Base-by-base conservation (phyloP, 2,888 invertebrate species). In the Acrobasis suavella region DNA sequence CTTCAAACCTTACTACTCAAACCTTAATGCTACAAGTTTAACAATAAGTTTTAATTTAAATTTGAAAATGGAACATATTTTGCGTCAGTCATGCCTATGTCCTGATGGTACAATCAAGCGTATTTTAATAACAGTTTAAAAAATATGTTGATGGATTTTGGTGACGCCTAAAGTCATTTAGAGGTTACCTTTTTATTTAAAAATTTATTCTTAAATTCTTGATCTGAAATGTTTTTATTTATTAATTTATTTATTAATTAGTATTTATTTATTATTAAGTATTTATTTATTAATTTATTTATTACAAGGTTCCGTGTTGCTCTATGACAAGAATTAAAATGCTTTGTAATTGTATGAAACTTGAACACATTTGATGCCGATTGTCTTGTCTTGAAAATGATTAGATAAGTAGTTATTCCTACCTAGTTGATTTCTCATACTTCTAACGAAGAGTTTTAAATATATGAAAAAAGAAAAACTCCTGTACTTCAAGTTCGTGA, bases 21-120 rank as follows among this genome's bases (percentile, higher is more conserved):
- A 39, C 0, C 22, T 16, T 52, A 39, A 16, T 32, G 52, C 32
- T 39, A n/a, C 14, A 15, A 14, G 17, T 50, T 12, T 46, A 15
- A 22, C 32, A 42, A 38, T 37, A 42, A 17, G 3, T 1, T 38
- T 14, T 9, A 22, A 49, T 46, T 39, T 37, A 60, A 64, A 42
- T 22, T 64, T 54, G 58, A 68, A 73, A 60, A 67, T 74, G 65
- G 76, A 74, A 77, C 42, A 74, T 74, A 74, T 74, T 81, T 80
- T 71, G 71, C 77, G 77, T 82, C 77, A 79, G 75, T 81, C 80
- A 75, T 76, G 72, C 70, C 77, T 77, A 79, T 80, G 82, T 79
- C 77, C 76, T 73, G 59, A 60, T 60, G 59, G 50, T 60, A 50
- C 55, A 54, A 62, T 62, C 54, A 54, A 55, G 37, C 55, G 15